Conservation (phyloP, 2,113 vertebrate genomes). For the Amazona guildingii region DNA sequence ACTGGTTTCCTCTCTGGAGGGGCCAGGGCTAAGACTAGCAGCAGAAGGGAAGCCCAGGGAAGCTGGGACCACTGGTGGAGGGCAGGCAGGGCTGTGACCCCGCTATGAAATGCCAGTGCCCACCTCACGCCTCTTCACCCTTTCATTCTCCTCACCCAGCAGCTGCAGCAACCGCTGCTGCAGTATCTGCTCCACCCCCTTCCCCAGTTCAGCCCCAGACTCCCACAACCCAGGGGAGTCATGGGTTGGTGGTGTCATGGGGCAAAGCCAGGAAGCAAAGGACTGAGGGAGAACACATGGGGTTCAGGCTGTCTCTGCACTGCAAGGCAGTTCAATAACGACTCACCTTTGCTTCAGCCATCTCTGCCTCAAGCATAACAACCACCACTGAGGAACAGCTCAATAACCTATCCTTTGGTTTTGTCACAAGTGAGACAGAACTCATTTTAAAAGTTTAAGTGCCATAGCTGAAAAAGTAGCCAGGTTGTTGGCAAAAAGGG, state of each 20-base stretch:
- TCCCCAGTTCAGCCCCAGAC: fast-evolving
- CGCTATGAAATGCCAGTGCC: neutral
- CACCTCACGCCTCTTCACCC: neutral
- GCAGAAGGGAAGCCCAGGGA: neutral
- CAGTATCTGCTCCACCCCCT: fast-evolving
- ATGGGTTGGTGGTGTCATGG: neutral
- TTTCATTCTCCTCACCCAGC: neutral
- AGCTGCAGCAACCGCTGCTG: fast-evolving
- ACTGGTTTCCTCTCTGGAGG: neutral
- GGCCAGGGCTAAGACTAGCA: neutral
- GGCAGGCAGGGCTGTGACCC: neutral
- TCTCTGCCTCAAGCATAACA: neutral
- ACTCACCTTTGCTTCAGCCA: neutral
- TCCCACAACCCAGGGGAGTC: neutral
- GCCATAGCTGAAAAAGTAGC: neutral
- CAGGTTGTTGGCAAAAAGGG: neutral
- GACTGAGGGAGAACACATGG: neutral
- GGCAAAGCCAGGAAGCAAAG: neutral
- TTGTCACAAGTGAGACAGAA: neutral
- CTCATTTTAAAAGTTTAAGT: neutral
- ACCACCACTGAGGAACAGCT: neutral
- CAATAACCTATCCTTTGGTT: neutral
- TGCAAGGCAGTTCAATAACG: neutral
- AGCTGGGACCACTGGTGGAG: neutral
- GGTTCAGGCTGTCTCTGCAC: neutral